These are phyloP conservation scores for Micoletzkya japonica DNA, from an alignment of 2,888 invertebrate species.

Conservation along the genomic window DNA sequence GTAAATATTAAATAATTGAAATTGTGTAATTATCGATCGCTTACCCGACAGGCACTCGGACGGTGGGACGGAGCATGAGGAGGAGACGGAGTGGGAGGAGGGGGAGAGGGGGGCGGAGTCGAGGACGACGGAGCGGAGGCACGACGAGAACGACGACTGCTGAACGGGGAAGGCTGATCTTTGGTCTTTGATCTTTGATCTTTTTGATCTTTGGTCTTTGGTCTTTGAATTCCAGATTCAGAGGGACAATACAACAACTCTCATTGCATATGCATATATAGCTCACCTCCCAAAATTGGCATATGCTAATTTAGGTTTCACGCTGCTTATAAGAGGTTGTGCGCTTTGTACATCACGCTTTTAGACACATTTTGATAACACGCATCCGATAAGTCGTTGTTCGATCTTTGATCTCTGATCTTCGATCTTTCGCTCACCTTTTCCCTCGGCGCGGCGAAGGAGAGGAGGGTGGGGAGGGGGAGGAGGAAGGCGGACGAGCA, in stretches of 20 bases:
- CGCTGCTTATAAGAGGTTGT: too few species aligned
- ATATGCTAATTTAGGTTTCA: too few species aligned
- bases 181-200: not conserved
- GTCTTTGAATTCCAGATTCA: too few species aligned
- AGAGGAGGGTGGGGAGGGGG: constrained; percentile 8
- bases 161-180: not conserved
- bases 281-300: too few species aligned
- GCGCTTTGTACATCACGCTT: too few species aligned
- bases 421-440: not conserved
- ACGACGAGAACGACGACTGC: constrained; percentile 6
- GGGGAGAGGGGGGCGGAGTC: constrained; percentile 4
- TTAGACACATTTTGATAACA: too few species aligned
- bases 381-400: not conserved
- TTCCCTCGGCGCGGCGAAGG: constrained; percentile 8
- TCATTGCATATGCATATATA: too few species aligned
- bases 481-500: constrained; percentile 5
- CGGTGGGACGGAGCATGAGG: constrained; percentile 11
- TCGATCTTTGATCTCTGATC: not conserved
- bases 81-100: constrained; percentile 13
- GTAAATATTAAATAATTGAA: too few species aligned
- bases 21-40: too few species aligned
- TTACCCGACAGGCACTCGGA: constrained; percentile 17
- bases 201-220: not conserved
- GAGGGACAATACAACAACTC: too few species aligned
- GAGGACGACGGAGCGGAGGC: constrained; percentile 6